Percentiles rank a stretch among this genome's conserved stretches.
phyloP scores from a whole-genome alignment of 2,888 invertebrate species.

The Isotomurus palustris region DNA sequence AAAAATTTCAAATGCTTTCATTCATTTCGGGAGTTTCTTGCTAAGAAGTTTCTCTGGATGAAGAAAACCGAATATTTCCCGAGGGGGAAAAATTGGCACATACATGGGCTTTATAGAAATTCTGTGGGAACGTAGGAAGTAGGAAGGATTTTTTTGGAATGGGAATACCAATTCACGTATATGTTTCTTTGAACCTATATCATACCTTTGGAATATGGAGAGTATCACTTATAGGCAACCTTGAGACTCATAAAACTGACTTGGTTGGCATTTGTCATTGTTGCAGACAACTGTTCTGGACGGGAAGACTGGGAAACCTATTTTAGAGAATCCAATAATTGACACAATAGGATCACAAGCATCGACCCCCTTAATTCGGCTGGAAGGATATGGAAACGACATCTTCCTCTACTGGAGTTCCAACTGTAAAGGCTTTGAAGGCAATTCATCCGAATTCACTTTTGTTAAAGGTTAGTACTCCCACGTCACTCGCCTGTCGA shows the following conservation, averaged over 20 bases:
- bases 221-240: no score
- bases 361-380: slow-evolving; percentile 58
- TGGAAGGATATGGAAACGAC: slow-evolving; percentile 65
- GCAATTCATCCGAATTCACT: slow-evolving; percentile 49
- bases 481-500: no score
- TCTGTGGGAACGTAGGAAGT: no score
- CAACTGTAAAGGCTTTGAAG: slow-evolving; percentile 57
- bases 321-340: slow-evolving; percentile 58
- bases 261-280: not conserved
- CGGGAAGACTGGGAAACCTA: slow-evolving; percentile 59
- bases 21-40: no score
- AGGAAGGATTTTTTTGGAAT: no score
- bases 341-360: slow-evolving; percentile 61
- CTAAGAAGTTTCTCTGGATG: no score
- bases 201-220: not conserved
- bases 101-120: no score
- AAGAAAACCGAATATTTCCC: no score
- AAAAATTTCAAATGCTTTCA: no score
- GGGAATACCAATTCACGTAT: no score
- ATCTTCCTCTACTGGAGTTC: slow-evolving; percentile 73
- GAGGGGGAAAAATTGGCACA: no score
- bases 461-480: slow-evolving; percentile 51
- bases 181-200: not conserved
- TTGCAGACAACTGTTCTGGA: slow-evolving; percentile 57
- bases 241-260: not conserved